Percentiles rank a stretch among this genome's conserved stretches.
Conservation (phyloP, 2,888 invertebrate genomes). For the Tachina grossa region DNA sequence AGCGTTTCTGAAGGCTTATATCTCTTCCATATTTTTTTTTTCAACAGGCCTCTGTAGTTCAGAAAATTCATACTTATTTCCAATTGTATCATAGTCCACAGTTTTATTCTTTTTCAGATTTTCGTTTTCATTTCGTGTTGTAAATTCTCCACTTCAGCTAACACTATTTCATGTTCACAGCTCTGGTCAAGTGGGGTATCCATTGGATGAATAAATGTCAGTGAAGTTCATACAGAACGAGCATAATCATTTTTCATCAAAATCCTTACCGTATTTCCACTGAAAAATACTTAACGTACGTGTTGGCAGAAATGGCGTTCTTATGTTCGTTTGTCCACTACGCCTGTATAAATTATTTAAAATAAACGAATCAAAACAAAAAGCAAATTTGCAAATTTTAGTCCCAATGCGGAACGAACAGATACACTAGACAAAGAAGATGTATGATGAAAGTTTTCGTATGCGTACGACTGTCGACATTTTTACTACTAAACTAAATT, state of each 20-base stretch:
- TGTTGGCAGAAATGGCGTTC: conserved; percentile 52
- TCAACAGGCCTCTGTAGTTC: no score
- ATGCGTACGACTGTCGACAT: conserved; percentile 72
- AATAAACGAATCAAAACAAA: conserved; percentile 43
- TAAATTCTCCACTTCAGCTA: no score
- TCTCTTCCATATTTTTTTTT: no score
- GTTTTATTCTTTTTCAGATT: no score
- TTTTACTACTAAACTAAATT: conserved; percentile 82
- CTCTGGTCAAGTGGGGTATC: not conserved
- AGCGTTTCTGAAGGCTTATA: no score
- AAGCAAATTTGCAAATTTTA: conserved; percentile 5
- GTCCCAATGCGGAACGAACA: conserved; percentile 17
- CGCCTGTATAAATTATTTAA: conserved; percentile 23
- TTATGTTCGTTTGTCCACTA: conserved; percentile 12
- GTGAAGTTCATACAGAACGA: conserved; percentile 22
- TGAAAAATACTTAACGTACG: conserved; percentile 71
- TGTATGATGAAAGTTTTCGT: conserved; percentile 49
- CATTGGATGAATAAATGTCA: conserved; percentile 5
- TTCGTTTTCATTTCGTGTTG: no score
- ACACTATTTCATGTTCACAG: not conserved
- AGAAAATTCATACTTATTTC: no score
- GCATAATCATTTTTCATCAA: conserved; percentile 68
- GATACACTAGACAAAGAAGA: conserved; percentile 32
- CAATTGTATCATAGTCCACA: no score
- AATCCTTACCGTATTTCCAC: conserved; percentile 65